A percentile compares a stretch with the other conserved stretches of the same genome.
These are phyloP conservation scores for Corella eumyota DNA, from an alignment of 23 tunicate genomes.

Conservation along the genomic window DNA sequence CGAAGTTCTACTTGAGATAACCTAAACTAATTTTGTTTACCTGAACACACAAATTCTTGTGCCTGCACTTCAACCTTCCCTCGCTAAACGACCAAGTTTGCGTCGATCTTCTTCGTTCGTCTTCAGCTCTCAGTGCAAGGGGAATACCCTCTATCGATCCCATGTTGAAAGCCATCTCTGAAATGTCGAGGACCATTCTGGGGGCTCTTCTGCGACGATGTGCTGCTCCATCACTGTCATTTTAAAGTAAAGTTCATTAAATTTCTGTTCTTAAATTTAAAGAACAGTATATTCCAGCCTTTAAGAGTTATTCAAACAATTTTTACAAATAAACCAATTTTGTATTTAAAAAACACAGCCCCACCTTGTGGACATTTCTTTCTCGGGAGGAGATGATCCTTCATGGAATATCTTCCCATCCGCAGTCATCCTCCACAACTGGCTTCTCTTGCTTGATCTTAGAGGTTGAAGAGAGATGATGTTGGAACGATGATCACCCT, in stretches of 20 bases:
- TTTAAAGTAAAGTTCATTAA: too few relatives aligned
- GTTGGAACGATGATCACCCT: constrained; percentile 5
- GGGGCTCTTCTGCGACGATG: neutral
- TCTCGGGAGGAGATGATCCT: constrained; percentile 81
- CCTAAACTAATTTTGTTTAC: constrained; percentile 8
- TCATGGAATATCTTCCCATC: constrained; percentile 77
- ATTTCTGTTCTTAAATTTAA: too few relatives aligned
- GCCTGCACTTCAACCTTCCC: constrained; percentile 38
- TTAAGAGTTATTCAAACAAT: too few relatives aligned
- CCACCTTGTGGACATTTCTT: constrained; percentile 1
- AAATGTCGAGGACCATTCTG: constrained; percentile 68
- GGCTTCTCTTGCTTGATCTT: constrained; percentile 65
- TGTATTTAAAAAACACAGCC: too few relatives aligned
- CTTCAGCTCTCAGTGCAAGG: constrained; percentile 34
- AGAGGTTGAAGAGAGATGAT: constrained; percentile 51
- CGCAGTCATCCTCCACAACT: constrained; percentile 85
- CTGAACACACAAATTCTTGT: constrained; percentile 57
- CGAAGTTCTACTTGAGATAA: neutral
- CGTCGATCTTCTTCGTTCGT: constrained; percentile 46
- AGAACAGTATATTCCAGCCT: too few relatives aligned
- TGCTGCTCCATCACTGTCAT: constrained; percentile 1
- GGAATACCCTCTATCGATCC: constrained; percentile 46
- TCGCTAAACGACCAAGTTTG: constrained; percentile 78
- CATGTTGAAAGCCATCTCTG: constrained; percentile 38
- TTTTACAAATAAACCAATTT: too few relatives aligned